phyloP scores from a whole-genome alignment of 2,888 invertebrate species.

The Cepaea hortensis region DNA sequence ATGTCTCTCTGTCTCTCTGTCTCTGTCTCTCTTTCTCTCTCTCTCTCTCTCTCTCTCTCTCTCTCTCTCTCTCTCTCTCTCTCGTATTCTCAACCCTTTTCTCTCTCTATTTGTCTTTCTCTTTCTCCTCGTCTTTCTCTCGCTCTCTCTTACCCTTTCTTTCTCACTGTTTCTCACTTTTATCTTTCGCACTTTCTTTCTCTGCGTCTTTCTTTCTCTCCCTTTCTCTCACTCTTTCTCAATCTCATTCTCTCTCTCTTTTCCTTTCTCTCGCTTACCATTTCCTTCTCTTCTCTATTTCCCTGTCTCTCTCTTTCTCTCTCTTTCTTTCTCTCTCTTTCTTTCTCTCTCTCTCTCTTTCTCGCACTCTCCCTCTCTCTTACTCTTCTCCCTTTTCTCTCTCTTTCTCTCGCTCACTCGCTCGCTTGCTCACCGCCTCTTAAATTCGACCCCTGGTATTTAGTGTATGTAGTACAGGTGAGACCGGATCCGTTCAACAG shows the following conservation, averaged over 20 bases:
- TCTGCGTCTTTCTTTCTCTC: not conserved
- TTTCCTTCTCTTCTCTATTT: too few relatives aligned
- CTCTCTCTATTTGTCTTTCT: not conserved
- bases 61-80: not conserved
- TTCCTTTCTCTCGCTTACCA: not conserved
- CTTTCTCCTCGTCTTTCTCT: not conserved
- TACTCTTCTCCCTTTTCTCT: slow-evolving; percentile 10
- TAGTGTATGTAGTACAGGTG: not conserved
- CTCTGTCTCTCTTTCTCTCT: not conserved
- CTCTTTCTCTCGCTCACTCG: not conserved
- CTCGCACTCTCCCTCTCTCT: not conserved
- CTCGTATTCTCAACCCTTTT: not conserved
- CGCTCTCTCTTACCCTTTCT: not conserved
- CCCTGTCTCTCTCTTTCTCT: not conserved
- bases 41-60: not conserved
- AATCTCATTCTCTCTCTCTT: not conserved
- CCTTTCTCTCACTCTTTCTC: not conserved
- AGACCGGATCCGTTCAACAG: not conserved
- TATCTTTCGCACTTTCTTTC: too few relatives aligned
- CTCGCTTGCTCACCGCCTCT: not conserved
- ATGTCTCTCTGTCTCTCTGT: not conserved
- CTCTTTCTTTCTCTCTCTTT: not conserved
- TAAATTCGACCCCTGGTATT: not conserved
- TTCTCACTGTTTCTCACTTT: not conserved
- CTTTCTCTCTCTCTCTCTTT: not conserved